Percentiles rank a stretch among this genome's conserved stretches.
Conservation (phyloP, 2,797 vertebrate species). For the Babyrousa celebensis region DNA sequence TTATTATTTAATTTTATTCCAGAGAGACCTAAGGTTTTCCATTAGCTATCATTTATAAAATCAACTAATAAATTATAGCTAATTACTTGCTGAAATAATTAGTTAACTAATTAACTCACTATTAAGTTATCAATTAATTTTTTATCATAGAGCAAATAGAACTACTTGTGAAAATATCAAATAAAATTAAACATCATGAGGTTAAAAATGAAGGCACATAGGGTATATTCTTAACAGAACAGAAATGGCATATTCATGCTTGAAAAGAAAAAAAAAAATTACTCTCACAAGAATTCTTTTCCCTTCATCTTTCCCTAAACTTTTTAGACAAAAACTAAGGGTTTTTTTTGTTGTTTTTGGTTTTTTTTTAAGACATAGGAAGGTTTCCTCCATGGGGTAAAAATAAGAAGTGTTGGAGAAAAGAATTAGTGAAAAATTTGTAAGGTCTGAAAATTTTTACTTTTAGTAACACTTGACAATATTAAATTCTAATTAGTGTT, state of each 20-base stretch:
- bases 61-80: not conserved
- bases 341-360: not conserved
- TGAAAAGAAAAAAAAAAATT: not conserved
- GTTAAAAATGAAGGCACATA: not conserved
- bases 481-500: not conserved
- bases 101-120: not conserved
- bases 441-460: not conserved
- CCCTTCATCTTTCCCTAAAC: not conserved
- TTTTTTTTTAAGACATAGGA: not conserved
- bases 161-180: not conserved
- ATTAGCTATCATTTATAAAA: not conserved
- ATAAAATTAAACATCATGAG: not conserved
- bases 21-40: not conserved
- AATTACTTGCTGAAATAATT: conserved; percentile 1
- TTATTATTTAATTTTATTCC: not conserved
- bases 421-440: not conserved
- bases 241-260: not conserved
- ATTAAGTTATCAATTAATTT: not conserved
- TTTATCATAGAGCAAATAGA: not conserved
- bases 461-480: not conserved
- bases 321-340: not conserved
- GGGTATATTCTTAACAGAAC: not conserved
- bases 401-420: not conserved
- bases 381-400: not conserved
- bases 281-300: not conserved